Conservation (phyloP, 1,140 invertebrate species). For the Drosophila ohnishii region DNA sequence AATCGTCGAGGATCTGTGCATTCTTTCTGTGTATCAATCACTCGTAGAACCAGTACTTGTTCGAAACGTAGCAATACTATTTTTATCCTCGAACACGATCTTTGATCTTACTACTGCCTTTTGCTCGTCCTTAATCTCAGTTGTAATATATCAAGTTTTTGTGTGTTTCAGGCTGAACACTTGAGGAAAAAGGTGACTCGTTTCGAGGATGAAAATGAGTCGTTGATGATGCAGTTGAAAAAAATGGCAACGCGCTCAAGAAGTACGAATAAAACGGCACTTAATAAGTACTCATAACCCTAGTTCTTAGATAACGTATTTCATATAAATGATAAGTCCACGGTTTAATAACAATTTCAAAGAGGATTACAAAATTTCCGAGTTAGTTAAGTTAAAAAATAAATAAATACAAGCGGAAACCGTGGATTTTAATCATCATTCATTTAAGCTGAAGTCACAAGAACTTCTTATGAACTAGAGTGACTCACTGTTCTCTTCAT, state of each 20-base stretch:
- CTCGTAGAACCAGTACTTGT: constrained; percentile 36
- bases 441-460: constrained; percentile 9
- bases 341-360: not conserved
- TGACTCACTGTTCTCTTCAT: constrained; percentile 11
- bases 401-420: not conserved
- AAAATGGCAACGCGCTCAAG: constrained; percentile 94
- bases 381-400: not conserved
- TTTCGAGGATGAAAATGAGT: constrained; percentile 97
- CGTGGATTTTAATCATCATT: constrained; percentile 8
- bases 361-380: no score
- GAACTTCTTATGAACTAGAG: not conserved
- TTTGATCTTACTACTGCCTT: constrained; percentile 5
- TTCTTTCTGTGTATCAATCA: constrained; percentile 35
- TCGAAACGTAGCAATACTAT: constrained; percentile 32
- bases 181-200: constrained; percentile 93
- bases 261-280: constrained; percentile 85
- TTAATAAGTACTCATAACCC: constrained; percentile 36
- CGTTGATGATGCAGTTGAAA: constrained; percentile 94
- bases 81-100: constrained; percentile 78
- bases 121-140: constrained; percentile 20
- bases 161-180: constrained; percentile 88
- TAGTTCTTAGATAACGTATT: constrained; percentile 29
- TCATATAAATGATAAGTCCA: constrained; percentile 19
- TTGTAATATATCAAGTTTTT: constrained; percentile 57
- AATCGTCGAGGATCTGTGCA: constrained; percentile 9